Conservation (phyloP, 2,113 vertebrate species). For the Oxygymnocypris stewartii region DNA sequence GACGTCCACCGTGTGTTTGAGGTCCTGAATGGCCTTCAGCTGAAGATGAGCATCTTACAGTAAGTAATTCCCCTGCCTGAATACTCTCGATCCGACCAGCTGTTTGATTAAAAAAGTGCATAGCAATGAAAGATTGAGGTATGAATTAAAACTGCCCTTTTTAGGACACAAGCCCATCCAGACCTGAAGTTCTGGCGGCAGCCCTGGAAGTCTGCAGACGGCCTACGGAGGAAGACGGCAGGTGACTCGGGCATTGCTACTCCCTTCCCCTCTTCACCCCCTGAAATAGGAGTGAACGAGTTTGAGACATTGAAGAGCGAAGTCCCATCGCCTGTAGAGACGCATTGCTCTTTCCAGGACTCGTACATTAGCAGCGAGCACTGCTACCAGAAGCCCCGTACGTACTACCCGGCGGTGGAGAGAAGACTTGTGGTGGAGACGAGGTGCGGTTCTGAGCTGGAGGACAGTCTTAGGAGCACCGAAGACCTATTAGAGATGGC, state of each 20-base stretch:
- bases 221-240: slow-evolving; percentile 71
- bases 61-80: slow-evolving; percentile 68
- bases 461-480: slow-evolving; percentile 77
- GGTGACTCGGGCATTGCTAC: slow-evolving; percentile 50
- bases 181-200: slow-evolving; percentile 93
- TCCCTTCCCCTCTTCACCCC: slow-evolving; percentile 36
- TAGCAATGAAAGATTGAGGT: neutral
- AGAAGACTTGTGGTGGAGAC: slow-evolving; percentile 88
- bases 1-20: slow-evolving; percentile 87
- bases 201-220: slow-evolving; percentile 86
- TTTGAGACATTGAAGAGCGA: slow-evolving; percentile 67
- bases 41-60: slow-evolving; percentile 94
- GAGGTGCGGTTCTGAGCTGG: slow-evolving; percentile 76
- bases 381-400: slow-evolving; percentile 95
- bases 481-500: slow-evolving; percentile 75
- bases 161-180: slow-evolving; percentile 86
- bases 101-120: neutral
- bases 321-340: slow-evolving; percentile 74
- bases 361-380: slow-evolving; percentile 97
- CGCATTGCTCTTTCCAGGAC: slow-evolving; percentile 76
- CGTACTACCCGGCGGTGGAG: slow-evolving; percentile 87
- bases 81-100: neutral
- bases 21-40: slow-evolving; percentile 89
- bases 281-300: slow-evolving; percentile 29
- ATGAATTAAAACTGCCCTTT: neutral